Percentiles rank a stretch among this genome's conserved stretches.
Conservation (phyloP, 2,888 invertebrate genomes). For the Idaea biselata region DNA sequence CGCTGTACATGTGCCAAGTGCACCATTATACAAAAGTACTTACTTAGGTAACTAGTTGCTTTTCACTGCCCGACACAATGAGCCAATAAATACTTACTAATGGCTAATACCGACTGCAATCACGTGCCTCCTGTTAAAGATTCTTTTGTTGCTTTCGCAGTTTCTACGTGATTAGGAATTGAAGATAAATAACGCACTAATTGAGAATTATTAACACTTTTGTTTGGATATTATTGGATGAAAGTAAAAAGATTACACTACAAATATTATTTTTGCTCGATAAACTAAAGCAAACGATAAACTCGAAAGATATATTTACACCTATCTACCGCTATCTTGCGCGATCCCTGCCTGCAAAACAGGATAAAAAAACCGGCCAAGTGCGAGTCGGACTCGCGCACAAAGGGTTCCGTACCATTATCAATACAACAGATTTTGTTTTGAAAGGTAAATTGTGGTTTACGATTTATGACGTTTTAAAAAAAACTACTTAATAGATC, state of each 20-base stretch:
- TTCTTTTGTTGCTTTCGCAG: slow-evolving; percentile 21
- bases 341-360: background rate
- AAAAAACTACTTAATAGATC: too few species aligned
- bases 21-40: slow-evolving; percentile 60
- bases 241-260: background rate
- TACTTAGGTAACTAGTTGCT: slow-evolving; percentile 43
- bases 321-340: background rate
- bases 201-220: slow-evolving; percentile 3
- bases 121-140: slow-evolving; percentile 27
- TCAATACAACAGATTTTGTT: too few species aligned
- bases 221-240: background rate
- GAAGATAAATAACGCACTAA: slow-evolving; percentile 7
- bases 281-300: background rate
- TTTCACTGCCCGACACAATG: slow-evolving; percentile 52
- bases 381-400: too few species aligned
- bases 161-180: slow-evolving; percentile 13
- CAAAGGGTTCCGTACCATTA: too few species aligned
- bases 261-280: background rate
- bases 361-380: slow-evolving; percentile 1
- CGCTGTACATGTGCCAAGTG: slow-evolving; percentile 63
- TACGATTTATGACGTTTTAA: too few species aligned
- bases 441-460: too few species aligned
- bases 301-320: background rate
- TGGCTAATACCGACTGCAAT: slow-evolving; percentile 37
- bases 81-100: slow-evolving; percentile 54